Conservation (phyloP, 2,888 invertebrate genomes). For the Yponomeuta cagnagella region DNA sequence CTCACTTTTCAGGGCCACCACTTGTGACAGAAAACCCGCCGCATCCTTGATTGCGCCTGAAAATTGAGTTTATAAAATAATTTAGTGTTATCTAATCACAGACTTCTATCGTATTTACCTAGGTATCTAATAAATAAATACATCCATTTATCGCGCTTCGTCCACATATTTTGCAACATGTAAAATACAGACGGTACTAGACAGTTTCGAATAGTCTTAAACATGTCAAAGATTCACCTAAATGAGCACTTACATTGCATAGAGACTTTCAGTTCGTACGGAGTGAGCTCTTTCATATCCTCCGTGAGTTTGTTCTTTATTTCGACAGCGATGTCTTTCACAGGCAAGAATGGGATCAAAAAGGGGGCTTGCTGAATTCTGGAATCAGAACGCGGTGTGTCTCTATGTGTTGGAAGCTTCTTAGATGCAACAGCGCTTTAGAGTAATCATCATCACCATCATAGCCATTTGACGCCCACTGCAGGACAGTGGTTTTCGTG, state of each 20-base stretch:
- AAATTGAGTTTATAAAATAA: background rate
- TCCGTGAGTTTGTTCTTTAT: background rate
- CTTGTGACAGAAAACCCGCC: background rate
- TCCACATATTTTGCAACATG: no score
- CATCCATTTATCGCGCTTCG: no score
- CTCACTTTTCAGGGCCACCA: background rate
- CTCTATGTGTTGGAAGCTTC: background rate
- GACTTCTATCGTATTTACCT: no score
- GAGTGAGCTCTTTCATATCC: background rate
- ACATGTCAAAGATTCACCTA: background rate
- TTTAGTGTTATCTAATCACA: no score
- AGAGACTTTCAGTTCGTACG: background rate
- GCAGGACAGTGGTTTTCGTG: no score
- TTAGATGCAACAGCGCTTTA: no score
- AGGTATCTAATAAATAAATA: no score
- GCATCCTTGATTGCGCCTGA: background rate
- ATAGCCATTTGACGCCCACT: no score
- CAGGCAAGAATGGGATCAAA: slow-evolving; percentile 1
- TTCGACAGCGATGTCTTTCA: background rate
- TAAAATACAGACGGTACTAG: no score
- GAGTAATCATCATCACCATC: no score
- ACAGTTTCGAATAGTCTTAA: no score
- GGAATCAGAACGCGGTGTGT: background rate
- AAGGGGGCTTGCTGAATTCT: background rate
- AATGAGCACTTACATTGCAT: background rate